Conservation (phyloP, 2,797 vertebrate genomes). For the Antrozous pallidus region DNA sequence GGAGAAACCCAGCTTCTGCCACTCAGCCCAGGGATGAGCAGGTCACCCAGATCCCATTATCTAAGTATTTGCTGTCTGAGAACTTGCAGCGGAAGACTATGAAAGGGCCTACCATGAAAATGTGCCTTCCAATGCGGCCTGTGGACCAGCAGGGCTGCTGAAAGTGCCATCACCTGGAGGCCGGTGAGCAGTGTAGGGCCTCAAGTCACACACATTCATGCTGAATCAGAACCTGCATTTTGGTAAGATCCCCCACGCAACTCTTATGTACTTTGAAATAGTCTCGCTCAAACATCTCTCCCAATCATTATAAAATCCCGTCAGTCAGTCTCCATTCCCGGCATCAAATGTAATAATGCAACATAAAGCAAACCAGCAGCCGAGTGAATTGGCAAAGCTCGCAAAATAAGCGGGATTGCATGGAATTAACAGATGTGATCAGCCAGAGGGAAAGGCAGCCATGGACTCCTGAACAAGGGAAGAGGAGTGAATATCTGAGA, state of each 20-base stretch:
- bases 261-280: background rate
- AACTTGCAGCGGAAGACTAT: background rate
- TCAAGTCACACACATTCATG: background rate
- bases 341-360: background rate
- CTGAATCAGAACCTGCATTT: background rate
- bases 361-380: background rate
- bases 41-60: no score
- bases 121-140: background rate
- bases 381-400: background rate
- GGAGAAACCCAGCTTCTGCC: background rate
- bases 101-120: background rate
- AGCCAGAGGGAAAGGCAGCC: background rate
- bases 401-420: background rate
- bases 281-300: background rate
- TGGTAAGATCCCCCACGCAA: background rate
- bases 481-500: slow-evolving; percentile 32
- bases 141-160: background rate
- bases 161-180: background rate
- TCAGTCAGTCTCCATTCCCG: background rate
- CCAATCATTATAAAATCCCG: background rate
- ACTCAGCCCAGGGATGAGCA: background rate
- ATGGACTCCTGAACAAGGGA: accelerated
- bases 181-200: background rate
- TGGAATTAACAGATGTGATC: background rate
- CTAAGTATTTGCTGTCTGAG: background rate